Base-by-base conservation (phyloP, 2,888 invertebrate species). In the Mythimna impura region DNA sequence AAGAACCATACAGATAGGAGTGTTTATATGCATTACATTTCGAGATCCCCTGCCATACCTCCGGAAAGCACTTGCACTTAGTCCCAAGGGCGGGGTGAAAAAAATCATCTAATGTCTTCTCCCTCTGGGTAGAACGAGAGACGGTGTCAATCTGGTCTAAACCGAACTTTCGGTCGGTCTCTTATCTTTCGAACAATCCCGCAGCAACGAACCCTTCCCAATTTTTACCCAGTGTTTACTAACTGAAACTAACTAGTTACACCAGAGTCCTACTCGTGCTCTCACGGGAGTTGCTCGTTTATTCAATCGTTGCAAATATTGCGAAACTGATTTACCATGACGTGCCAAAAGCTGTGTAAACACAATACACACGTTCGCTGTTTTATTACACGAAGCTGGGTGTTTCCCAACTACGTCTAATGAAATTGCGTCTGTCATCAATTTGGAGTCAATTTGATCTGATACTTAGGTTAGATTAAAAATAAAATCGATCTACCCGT, bases 291-390 rank as follows among this genome's bases (percentile, higher is more conserved):
- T 36, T 36, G n/a, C 22, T 25, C 62, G 25, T n/a, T 8, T 17
- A 20, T 75, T 47, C 47, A 25, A 58, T 34, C 43, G 50, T 50
- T 50, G 30, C 50, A 64, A 54, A 64, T 47, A 66, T 25, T 43
- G 25, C 10, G 22, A 60, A 7, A 54, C 22, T 73, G 71, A 78
- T 74, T 60, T 60, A 74, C 34, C 34, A n/a, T n/a, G 17, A 47
- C 34, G 10, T 43, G 52, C 20, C 25, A 60, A 60, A 43, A 70
- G 17, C 8, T 36, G 5, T 22, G 40, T 34, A 40, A 22, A 34
- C 20, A 40, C 43, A n/a, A 47, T 8, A 63, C 34, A 61, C 14
- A 25, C 10, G 22, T 1, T 14, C 5, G 2, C 40, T 14, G 22
- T 74, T 60, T 22, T 17, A 34, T 76, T 76, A 64, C 2, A 36